These are phyloP conservation scores for Eupelmus urozonus DNA, from an alignment of 2,888 invertebrate species.

Conservation along the genomic window DNA sequence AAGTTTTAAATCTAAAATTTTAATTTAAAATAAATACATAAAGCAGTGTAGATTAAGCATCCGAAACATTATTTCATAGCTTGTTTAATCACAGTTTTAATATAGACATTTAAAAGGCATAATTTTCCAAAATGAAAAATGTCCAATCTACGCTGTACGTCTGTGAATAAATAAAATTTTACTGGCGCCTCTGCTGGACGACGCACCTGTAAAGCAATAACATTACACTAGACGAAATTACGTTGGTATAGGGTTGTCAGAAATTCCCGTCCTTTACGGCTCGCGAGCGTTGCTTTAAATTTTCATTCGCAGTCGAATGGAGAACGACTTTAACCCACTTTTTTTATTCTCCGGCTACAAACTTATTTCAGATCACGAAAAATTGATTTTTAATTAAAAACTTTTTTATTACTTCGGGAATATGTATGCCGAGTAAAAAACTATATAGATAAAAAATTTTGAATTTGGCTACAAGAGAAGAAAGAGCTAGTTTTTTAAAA, in stretches of 20 bases:
- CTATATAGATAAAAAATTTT: too few species aligned
- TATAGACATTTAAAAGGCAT: too few species aligned
- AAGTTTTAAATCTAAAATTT: too few species aligned
- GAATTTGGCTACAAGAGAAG: too few species aligned
- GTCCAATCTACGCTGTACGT: conserved; percentile 21
- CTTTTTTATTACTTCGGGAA: too few species aligned
- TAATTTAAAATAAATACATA: too few species aligned
- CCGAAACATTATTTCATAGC: too few species aligned
- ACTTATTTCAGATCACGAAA: conserved; percentile 9
- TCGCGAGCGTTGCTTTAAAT: conserved; percentile 27
- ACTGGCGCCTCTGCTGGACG: neutral
- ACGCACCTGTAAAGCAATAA: conserved; percentile 27
- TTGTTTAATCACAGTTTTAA: too few species aligned
- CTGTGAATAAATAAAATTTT: conserved; percentile 42
- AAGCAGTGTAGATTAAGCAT: too few species aligned
- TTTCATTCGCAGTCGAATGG: conserved; percentile 28
- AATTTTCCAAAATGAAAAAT: neutral
- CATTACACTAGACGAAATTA: conserved; percentile 30
- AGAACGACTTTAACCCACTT: conserved; percentile 26
- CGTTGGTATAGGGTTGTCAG: conserved; percentile 29
- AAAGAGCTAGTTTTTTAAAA: too few species aligned
- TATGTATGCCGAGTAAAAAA: neutral
- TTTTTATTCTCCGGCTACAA: neutral
- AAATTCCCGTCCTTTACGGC: conserved; percentile 19
- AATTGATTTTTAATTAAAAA: neutral